phyloP scores from a whole-genome alignment of 2,888 invertebrate species.

The Orchesella flavescens region DNA sequence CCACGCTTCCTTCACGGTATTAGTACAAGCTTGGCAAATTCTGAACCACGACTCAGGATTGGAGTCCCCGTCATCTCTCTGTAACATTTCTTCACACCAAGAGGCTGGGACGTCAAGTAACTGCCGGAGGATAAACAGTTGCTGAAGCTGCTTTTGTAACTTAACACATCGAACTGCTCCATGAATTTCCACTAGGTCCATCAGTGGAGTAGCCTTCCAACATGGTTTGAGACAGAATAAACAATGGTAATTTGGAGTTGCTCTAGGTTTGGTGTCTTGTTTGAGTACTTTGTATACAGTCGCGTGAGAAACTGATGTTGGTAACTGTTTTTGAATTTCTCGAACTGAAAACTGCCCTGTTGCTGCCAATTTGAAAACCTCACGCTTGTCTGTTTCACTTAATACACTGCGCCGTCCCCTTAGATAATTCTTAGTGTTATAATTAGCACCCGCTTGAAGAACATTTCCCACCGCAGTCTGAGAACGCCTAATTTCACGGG shows the following conservation, averaged over 20 bases:
- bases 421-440: not conserved
- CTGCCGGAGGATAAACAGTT: slow-evolving; percentile 5
- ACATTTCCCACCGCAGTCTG: too few species aligned
- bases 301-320: not conserved
- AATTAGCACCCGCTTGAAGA: not conserved
- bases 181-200: not conserved
- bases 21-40: not conserved
- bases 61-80: not conserved
- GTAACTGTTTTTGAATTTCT: not conserved
- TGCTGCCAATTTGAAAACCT: not conserved
- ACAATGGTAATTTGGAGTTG: too few species aligned
- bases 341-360: not conserved
- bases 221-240: not conserved
- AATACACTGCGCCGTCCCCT: not conserved
- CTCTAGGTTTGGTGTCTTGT: too few species aligned
- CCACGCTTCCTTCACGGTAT: slow-evolving; percentile 12
- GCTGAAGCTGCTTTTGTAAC: slow-evolving; percentile 16
- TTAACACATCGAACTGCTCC: slow-evolving; percentile 1
- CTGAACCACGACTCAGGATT: not conserved
- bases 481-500: not conserved
- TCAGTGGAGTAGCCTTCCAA: not conserved
- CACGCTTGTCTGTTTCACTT: not conserved
- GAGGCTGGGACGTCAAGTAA: slow-evolving; percentile 5
- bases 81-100: not conserved
- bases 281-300: not conserved